A percentile compares a stretch with the other conserved stretches of the same genome.
Conservation (phyloP, 2,797 vertebrate species). For the Columba guinea region DNA sequence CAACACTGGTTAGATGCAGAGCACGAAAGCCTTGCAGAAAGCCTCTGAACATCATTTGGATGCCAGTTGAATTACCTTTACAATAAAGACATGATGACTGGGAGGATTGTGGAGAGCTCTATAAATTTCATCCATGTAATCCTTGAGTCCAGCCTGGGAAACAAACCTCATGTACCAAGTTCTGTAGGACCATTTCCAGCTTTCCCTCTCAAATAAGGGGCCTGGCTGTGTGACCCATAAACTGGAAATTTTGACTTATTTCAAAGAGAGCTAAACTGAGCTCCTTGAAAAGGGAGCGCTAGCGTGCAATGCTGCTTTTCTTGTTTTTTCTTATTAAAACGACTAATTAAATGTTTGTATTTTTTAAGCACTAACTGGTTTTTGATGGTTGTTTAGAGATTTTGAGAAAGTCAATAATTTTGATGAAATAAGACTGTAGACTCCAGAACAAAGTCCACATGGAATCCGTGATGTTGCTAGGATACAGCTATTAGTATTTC, state of each 20-base stretch:
- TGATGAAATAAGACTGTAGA: constrained; percentile 63
- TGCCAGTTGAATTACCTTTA: neutral
- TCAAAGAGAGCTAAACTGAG: constrained; percentile 29
- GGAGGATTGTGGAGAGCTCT: neutral
- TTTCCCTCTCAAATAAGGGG: neutral
- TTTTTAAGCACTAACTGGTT: constrained; percentile 59
- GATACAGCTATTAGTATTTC: constrained; percentile 72
- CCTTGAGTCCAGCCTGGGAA: neutral
- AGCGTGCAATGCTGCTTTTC: neutral
- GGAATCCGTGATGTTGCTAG: constrained; percentile 67
- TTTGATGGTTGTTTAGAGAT: constrained; percentile 66
- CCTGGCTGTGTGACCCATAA: neutral
- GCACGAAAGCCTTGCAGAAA: neutral
- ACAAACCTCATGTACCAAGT: neutral
- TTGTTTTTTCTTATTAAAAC: constrained; percentile 51
- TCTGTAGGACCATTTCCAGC: neutral
- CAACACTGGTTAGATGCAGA: neutral
- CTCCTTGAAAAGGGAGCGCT: neutral
- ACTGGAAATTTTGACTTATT: constrained; percentile 31
- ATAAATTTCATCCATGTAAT: neutral
- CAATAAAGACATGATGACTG: neutral
- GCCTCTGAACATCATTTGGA: neutral
- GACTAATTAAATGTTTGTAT: constrained; percentile 71
- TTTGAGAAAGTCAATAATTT: constrained; percentile 68
- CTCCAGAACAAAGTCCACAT: constrained; percentile 70